A percentile compares a stretch with the other conserved stretches of the same genome.
phyloP scores from a whole-genome alignment of 2,113 vertebrate species.

The Hipposideros armiger region DNA sequence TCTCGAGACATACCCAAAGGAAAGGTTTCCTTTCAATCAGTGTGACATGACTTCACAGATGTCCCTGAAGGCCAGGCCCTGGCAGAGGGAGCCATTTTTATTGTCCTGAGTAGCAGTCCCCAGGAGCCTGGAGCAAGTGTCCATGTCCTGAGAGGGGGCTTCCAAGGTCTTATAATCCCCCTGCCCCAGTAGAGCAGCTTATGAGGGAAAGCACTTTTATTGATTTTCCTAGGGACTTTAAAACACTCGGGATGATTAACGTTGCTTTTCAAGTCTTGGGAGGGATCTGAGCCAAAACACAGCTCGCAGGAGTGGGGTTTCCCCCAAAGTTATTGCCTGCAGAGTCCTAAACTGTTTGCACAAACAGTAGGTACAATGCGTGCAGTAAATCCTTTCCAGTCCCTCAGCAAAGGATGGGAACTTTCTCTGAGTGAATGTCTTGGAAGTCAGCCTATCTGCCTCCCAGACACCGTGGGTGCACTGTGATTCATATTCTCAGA shows the following conservation, averaged over 20 bases:
- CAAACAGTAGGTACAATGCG: not conserved
- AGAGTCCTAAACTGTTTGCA: conserved; percentile 54
- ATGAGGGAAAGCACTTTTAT: not conserved
- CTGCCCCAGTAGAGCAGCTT: not conserved
- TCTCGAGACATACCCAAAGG: not conserved
- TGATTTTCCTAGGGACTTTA: conserved; percentile 44
- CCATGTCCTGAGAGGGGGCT: not conserved
- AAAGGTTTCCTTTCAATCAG: conserved; percentile 73
- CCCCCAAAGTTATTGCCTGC: conserved; percentile 49
- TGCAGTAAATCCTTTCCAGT: not conserved
- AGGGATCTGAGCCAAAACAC: conserved; percentile 61
- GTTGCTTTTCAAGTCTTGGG: conserved; percentile 42
- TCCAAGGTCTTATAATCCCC: fast-evolving
- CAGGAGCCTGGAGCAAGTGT: not conserved
- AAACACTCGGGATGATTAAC: conserved; percentile 67
- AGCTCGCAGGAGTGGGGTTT: conserved; percentile 54
- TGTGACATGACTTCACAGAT: fast-evolving
- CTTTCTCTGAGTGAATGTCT: not conserved
- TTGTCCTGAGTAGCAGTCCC: not conserved
- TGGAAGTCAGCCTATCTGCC: not conserved
- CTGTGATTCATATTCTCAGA: not conserved
- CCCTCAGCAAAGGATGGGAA: not conserved
- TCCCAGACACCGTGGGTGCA: not conserved
- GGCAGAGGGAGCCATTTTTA: not conserved
- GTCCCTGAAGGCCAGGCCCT: conserved; percentile 23